Percentiles rank a stretch among this genome's conserved stretches.
Evolutionary conservation across 2,888 invertebrate species (phyloP).

Genomic region (Mythimna lalbum): DNA sequence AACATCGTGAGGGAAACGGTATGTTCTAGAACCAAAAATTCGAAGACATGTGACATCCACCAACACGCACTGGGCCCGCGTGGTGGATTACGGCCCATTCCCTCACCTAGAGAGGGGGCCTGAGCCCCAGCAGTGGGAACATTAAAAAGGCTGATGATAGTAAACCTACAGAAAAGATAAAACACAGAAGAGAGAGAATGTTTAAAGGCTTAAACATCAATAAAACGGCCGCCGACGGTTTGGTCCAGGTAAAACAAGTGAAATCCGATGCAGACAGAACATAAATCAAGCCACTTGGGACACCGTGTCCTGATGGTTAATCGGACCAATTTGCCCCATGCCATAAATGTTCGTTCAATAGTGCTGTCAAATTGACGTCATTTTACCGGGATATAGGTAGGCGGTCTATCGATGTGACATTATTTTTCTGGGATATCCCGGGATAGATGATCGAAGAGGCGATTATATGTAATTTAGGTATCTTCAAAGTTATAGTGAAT

Average conservation of each 20-base stretch:
- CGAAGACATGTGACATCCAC: too few species aligned
- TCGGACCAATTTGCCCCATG: slow-evolving; percentile 45
- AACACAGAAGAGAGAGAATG: slow-evolving; percentile 26
- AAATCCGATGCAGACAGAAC: slow-evolving; percentile 37
- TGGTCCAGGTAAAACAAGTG: slow-evolving; percentile 42
- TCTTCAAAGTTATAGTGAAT: not conserved
- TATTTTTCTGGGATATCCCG: slow-evolving; percentile 19
- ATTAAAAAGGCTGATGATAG: too few species aligned
- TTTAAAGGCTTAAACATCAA: slow-evolving; percentile 12
- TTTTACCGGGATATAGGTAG: slow-evolving; percentile 22
- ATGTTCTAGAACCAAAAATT: too few species aligned
- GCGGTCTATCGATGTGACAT: slow-evolving; percentile 29
- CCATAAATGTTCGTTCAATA: slow-evolving; percentile 47
- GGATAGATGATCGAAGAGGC: not conserved
- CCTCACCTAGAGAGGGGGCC: too few species aligned
- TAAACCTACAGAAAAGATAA: too few species aligned
- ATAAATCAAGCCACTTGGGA: slow-evolving; percentile 59
- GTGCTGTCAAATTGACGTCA: slow-evolving; percentile 41
- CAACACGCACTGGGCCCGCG: too few species aligned
- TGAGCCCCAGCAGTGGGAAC: too few species aligned
- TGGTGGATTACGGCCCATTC: too few species aligned
- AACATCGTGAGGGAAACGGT: too few species aligned
- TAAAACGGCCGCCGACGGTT: slow-evolving; percentile 16
- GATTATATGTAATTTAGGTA: not conserved
- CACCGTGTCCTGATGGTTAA: slow-evolving; percentile 29